Evolutionary conservation across 2,113 vertebrate genomes (phyloP), one percentile per base, ranked within the genome.

Genomic region (Sitta europaea): DNA sequence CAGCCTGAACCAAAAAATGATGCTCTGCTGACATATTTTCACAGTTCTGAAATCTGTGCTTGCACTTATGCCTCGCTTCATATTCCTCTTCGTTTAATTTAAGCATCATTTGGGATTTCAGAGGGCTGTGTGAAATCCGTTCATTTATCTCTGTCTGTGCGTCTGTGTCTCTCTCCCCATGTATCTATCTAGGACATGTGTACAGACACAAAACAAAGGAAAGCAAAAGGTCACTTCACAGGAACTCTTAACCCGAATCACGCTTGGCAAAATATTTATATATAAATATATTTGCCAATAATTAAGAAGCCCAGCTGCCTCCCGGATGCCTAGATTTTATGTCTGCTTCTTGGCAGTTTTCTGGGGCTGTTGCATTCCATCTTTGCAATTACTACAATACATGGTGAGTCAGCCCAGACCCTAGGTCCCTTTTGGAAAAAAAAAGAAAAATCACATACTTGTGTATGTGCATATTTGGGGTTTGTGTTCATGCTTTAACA

Each of bases 11-110:
- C 81, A 95, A 97, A 95, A 97, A 97, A 95, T 80, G 92, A 96
- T 97, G 97, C 93, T 97, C 92, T 89, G 92, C 78, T 96, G 95
- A 96, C 96, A 97, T 96, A 95, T 96, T 97, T 97, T 97, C 96
- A 96, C 96, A 94, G 95, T 93, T 96, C 95, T 94, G 94, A 96
- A 97, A 97, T 97, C 94, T 94, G 94, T 86, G 96, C 92, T 94
- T 95, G 92, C 93, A 92, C 94, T 97, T 96, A 70, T 79, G 94
- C 71, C 84, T 96, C 18, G 35, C 79, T 94, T 96, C 95, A 86
- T 90, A 90, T 90, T 81, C 92, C 68, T 90, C 88, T 71, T 83
- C 75, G 1, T 93, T 92, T 95, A 92, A 96, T 96, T 93, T 86
- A 88, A 88, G 63, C 90, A 85, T 61, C 76, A 4, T 95, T 96